These are phyloP conservation scores for Indicator indicator DNA, from an alignment of 2,113 vertebrate species.

Conservation along the genomic window DNA sequence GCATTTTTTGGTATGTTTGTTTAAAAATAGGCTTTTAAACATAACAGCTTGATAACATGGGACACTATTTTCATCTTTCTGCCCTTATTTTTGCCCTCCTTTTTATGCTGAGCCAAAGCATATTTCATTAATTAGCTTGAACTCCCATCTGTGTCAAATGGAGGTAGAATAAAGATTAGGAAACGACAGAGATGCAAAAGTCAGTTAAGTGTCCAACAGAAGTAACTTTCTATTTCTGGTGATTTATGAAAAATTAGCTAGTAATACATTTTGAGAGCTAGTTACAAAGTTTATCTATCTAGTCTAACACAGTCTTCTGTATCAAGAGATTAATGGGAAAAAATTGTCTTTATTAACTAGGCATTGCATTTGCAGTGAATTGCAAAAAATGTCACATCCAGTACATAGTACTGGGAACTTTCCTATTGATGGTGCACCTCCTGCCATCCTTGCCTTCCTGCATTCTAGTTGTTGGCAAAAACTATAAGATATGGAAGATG, in stretches of 20 bases:
- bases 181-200: not conserved
- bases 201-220: not conserved
- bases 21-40: not conserved
- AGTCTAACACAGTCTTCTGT: not conserved
- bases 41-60: not conserved
- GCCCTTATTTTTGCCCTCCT: not conserved
- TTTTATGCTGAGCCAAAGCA: not conserved
- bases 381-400: not conserved
- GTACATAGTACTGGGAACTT: not conserved
- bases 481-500: not conserved
- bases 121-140: not conserved
- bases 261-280: not conserved
- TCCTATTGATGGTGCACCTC: not conserved
- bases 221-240: not conserved
- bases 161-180: not conserved
- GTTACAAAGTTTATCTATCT: not conserved
- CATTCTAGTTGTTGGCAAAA: not conserved
- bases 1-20: not conserved
- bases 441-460: not conserved
- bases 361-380: not conserved
- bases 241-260: not conserved
- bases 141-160: not conserved
- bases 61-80: not conserved
- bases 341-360: not conserved
- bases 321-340: not conserved